Conservation (phyloP, 1,140 invertebrate species). For the Dendroctonus valens region DNA sequence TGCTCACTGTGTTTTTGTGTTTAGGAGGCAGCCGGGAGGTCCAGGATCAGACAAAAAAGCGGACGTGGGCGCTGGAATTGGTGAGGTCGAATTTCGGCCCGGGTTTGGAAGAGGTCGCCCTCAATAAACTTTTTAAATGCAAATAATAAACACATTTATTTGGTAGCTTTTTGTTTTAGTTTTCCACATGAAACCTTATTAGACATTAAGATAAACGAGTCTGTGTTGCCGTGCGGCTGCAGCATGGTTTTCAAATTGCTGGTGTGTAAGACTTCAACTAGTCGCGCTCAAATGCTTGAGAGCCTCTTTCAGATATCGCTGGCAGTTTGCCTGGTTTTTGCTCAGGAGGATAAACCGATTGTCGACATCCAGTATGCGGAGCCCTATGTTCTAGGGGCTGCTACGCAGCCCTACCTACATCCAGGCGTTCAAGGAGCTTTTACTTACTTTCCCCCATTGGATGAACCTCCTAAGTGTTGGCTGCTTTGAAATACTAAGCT, state of each 20-base stretch:
- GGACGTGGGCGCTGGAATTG: slow-evolving; percentile 88
- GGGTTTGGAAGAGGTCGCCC: slow-evolving; percentile 40
- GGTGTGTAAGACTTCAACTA: no score
- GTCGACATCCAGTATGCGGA: background rate
- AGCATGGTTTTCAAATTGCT: no score
- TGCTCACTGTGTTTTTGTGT: background rate
- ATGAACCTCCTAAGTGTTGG: background rate
- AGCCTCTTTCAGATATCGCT: no score
- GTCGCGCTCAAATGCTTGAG: no score
- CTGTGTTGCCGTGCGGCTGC: no score
- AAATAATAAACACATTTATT: no score
- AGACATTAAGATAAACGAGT: no score
- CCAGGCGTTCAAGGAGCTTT: background rate
- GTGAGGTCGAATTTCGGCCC: slow-evolving; percentile 77
- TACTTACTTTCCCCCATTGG: background rate
- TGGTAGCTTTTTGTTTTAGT: no score
- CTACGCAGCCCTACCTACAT: background rate
- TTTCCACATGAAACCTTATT: no score
- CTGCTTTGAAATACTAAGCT: background rate
- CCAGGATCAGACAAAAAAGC: slow-evolving; percentile 81
- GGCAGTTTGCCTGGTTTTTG: no score
- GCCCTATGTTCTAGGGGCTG: background rate
- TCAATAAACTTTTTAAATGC: slow-evolving; percentile 24
- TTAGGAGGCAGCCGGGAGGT: slow-evolving; percentile 62
- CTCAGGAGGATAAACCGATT: background rate